Base-by-base conservation (phyloP, 1,140 invertebrate genomes). In the Metopolophium dirhodum region DNA sequence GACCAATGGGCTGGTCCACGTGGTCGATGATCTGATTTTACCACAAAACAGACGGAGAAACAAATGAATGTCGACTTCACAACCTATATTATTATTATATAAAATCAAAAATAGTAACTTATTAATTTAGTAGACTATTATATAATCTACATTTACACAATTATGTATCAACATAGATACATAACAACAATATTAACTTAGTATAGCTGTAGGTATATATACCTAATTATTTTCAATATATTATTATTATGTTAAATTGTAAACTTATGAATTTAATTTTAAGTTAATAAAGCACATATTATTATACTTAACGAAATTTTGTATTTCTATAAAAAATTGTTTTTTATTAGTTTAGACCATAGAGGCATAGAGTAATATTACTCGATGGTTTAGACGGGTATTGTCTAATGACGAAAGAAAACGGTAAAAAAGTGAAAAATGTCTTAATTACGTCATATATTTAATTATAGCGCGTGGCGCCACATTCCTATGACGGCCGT, bases 1-100 rank as follows among this genome's bases (percentile, higher is more conserved):
- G 23, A 95, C 95, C 23, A 96, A 96, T 94, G 96, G 96, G 30
- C 95, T 96, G 30, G 96, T 96, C 83, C 96, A 97, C 94, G 95
- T 96, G 37, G 95, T 97, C 30, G 96, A 96, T 93, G 95, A 95
- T 93, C 94, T 96, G 2, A 94, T 96, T 49, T 37, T 94, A 54
- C 94, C 94, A 4, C 93, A 94, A 91, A 41, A 92, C 88, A 30
- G 47, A 54, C 82, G 47, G n/a, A 92, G 20, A 35, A 47, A 22
- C n/a, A 41, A 91, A 61, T 68, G n/a, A 88, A 49, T n/a, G 51
- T 30, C 61, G 0, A 77, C 61, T n/a, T n/a, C 30, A 77, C 26
- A 7, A 61, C 23, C 1, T n/a, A 9, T 61, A 18, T 14, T 54
- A 35, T 77, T 22, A 18, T 68, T 68, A 61, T 30, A 61, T 68